Percentiles rank a stretch among this genome's conserved stretches.
These are phyloP conservation scores for Lepidurus apus DNA, from an alignment of 1,140 invertebrate species.

Conservation along the genomic window DNA sequence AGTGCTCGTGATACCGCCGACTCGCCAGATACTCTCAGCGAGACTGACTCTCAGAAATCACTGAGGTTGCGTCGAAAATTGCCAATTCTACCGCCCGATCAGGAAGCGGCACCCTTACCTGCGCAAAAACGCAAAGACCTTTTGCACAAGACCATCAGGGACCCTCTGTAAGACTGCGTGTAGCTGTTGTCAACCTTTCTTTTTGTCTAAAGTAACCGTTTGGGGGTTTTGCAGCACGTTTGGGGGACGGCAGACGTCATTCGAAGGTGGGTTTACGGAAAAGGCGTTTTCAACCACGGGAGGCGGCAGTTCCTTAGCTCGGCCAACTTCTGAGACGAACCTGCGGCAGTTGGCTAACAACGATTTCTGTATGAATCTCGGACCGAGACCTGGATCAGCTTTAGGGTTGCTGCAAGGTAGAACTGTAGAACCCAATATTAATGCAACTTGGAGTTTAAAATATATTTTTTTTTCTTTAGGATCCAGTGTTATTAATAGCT, in stretches of 20 bases:
- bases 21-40: slow-evolving; percentile 52
- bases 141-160: not conserved
- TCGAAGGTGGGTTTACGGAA: slow-evolving; percentile 43
- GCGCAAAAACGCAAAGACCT: slow-evolving; percentile 40
- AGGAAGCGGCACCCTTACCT: slow-evolving; percentile 51
- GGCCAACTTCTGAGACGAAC: slow-evolving; percentile 51
- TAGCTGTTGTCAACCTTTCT: not conserved
- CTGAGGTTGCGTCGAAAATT: slow-evolving; percentile 53
- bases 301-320: slow-evolving; percentile 43
- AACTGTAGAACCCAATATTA: slow-evolving; percentile 29
- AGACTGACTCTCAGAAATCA: slow-evolving; percentile 51
- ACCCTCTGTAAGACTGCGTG: not conserved
- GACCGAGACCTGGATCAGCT: slow-evolving; percentile 48
- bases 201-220: not conserved
- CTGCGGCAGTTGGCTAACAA: slow-evolving; percentile 45
- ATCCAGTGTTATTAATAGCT: slow-evolving; percentile 36
- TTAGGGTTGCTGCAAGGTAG: slow-evolving; percentile 48
- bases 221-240: slow-evolving; percentile 33
- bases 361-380: slow-evolving; percentile 41
- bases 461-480: not conserved
- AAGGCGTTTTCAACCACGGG: slow-evolving; percentile 36
- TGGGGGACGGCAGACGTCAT: slow-evolving; percentile 45
- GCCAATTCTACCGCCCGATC: slow-evolving; percentile 54
- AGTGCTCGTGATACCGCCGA: slow-evolving; percentile 44
- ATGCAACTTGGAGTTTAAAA: not conserved